A percentile compares a stretch with the other conserved stretches of the same genome.
phyloP scores from a whole-genome alignment of 2,797 vertebrate genomes.

The Rhyacichthys aspro region DNA sequence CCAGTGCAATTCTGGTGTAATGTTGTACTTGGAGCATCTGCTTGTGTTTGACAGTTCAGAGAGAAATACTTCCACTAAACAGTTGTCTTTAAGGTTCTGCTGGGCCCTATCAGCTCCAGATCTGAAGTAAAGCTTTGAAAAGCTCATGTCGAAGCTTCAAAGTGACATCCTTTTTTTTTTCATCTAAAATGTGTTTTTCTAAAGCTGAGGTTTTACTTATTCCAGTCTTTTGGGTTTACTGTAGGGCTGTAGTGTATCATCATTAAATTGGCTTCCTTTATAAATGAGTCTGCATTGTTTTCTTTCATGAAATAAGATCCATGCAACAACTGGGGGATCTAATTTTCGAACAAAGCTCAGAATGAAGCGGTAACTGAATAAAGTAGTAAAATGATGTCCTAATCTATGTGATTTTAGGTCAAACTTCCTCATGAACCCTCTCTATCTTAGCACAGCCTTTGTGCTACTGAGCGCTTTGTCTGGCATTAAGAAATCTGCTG shows the following conservation, averaged over 20 bases:
- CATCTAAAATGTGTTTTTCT: conserved; percentile 31
- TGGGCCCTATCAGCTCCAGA: conserved; percentile 4
- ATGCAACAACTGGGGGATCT: background rate
- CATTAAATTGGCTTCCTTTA: background rate
- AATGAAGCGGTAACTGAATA: conserved; percentile 4
- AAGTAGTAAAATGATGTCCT: conserved; percentile 8
- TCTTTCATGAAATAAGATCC: background rate
- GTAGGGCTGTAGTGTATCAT: background rate
- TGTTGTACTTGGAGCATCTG: conserved; percentile 17
- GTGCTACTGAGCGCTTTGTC: conserved; percentile 26
- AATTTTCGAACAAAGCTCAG: conserved; percentile 15
- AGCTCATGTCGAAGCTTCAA: conserved; percentile 50
- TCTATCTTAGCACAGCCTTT: conserved; percentile 37
- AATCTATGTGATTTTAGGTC: conserved; percentile 30
- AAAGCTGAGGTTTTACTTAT: conserved; percentile 20
- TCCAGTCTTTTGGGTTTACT: background rate
- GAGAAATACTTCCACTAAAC: conserved; percentile 38
- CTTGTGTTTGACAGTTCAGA: conserved; percentile 2
- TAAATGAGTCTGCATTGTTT: no score
- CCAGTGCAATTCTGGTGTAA: conserved; percentile 1
- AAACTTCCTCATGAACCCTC: conserved; percentile 41
- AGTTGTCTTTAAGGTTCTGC: conserved; percentile 37
- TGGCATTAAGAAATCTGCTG: conserved; percentile 28
- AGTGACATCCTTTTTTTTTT: conserved; percentile 39
- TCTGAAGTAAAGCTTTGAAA: conserved; percentile 53